Evolutionary conservation across 37 sponge, comb jelly and placozoan species (phyloP).

Genomic region (Axinella damicornis): DNA sequence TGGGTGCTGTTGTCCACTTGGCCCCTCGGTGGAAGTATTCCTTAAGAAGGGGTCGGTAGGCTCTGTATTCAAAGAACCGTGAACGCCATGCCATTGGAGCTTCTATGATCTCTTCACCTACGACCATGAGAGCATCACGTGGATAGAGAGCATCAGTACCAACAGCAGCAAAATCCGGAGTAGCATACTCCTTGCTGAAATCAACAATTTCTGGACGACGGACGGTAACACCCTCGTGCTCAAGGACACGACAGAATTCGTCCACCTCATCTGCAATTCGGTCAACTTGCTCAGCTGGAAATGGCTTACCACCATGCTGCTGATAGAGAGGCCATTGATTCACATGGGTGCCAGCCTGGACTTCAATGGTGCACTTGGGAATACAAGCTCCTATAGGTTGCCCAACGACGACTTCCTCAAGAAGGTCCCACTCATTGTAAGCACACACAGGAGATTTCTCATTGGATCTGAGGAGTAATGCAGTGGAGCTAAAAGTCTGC

Average conservation of each 20-base stretch:
- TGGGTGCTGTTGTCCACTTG: conserved; percentile 78
- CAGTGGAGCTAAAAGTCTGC: no score
- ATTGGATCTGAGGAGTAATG: no score
- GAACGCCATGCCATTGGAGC: conserved; percentile 89
- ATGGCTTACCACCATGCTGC: conserved; percentile 49
- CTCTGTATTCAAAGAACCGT: conserved; percentile 80
- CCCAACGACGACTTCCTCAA: conserved; percentile 68
- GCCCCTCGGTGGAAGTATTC: conserved; percentile 75
- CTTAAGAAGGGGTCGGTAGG: conserved; percentile 74
- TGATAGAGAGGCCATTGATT: conserved; percentile 41
- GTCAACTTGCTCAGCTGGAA: conserved; percentile 22
- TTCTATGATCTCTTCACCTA: conserved; percentile 87
- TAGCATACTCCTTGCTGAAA: conserved; percentile 39
- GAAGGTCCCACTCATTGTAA: conserved; percentile 72
- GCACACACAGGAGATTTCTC: conserved; percentile 39
- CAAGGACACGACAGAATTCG: conserved; percentile 54
- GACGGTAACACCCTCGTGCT: conserved; percentile 65
- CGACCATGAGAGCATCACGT: conserved; percentile 67
- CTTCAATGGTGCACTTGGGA: conserved; percentile 45
- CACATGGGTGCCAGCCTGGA: conserved; percentile 50
- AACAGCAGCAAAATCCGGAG: conserved; percentile 58
- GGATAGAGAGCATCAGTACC: background rate
- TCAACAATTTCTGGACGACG: conserved; percentile 59
- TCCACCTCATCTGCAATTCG: conserved; percentile 46
- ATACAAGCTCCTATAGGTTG: conserved; percentile 42